Base-by-base conservation (phyloP, 2,113 vertebrate genomes). In the Symphodus melops region DNA sequence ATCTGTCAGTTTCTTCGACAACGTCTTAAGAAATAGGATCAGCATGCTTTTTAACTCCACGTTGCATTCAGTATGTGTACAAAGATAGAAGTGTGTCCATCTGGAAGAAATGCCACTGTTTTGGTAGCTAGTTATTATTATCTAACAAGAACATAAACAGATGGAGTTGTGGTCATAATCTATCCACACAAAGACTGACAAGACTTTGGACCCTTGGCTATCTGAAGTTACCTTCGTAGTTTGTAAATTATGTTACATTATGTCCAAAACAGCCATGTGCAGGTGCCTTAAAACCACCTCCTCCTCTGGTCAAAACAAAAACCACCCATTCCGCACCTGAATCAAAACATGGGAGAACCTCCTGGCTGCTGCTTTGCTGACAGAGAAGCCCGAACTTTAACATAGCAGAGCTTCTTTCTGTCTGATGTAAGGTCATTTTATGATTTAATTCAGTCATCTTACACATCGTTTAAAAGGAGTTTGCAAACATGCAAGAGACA, bases 31-130 rank as follows among this genome's bases (percentile, higher is more conserved):
- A 51, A 65, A 68, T 48, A 19, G 20, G 33, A 71, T 77, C 54
- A 52, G 56, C 52, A 67, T 62, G 64, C 68, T 66, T 52, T 68
- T 14, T 59, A n/a, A 63, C 53, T 52, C 16, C 16, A 48, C 19
- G 46, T 5, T 8, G 4, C 7, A 19, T n/a, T n/a, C n/a, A n/a
- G n/a, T 8, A 5, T 56, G 19, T 9, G 21, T 9, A 20, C 49
- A 62, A 19, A 61, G 51, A 62, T 14, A 42, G 28, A 28, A 54
- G 25, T 49, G 67, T 68, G 42, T 60, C 41, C 48, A 33, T 36
- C 63, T 44, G 23, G 39, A 28, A 46, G 37, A 61, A 20, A 37
- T 19, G 39, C n/a, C 69, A 28, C 57, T 41, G 28, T 64, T 61
- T 62, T 12, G 25, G 37, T 48, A 63, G 54, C 66, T 55, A 49